Evolutionary conservation across 2,113 vertebrate genomes (phyloP).

Genomic region (Silurus asotus): DNA sequence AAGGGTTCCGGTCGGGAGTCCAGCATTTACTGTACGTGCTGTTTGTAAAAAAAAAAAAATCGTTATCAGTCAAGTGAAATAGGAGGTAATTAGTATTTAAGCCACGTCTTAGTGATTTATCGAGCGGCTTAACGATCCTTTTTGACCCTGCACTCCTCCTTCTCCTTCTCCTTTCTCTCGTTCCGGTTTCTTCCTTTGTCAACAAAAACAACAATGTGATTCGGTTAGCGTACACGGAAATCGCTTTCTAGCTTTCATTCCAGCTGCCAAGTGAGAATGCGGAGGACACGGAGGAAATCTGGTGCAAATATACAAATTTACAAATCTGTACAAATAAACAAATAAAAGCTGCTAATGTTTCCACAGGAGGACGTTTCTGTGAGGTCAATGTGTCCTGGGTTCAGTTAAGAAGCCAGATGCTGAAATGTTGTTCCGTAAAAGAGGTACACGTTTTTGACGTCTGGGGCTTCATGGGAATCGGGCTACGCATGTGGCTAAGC

Average conservation of each 20-base stretch:
- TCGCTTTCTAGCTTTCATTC: not conserved
- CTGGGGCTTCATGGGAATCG: not conserved
- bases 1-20: constrained; percentile 48
- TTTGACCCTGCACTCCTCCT: not conserved
- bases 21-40: constrained; percentile 61
- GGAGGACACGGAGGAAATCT: not conserved
- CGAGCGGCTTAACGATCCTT: not conserved
- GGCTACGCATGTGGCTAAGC: not conserved
- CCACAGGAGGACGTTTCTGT: not conserved
- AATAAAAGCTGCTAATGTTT: not conserved
- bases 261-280: not conserved
- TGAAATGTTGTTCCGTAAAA: not conserved
- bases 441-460: not conserved
- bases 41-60: constrained; percentile 63
- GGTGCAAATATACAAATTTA: not conserved
- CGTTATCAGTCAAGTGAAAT: constrained; percentile 43
- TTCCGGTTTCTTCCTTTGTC: not conserved
- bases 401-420: not conserved
- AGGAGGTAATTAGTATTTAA: constrained; percentile 60
- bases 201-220: not conserved
- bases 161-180: too few relatives aligned
- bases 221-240: not conserved
- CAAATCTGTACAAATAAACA: not conserved
- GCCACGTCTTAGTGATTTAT: constrained; percentile 18
- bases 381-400: not conserved